Conservation (phyloP, 2,113 vertebrate species). For the Penelope pileata region DNA sequence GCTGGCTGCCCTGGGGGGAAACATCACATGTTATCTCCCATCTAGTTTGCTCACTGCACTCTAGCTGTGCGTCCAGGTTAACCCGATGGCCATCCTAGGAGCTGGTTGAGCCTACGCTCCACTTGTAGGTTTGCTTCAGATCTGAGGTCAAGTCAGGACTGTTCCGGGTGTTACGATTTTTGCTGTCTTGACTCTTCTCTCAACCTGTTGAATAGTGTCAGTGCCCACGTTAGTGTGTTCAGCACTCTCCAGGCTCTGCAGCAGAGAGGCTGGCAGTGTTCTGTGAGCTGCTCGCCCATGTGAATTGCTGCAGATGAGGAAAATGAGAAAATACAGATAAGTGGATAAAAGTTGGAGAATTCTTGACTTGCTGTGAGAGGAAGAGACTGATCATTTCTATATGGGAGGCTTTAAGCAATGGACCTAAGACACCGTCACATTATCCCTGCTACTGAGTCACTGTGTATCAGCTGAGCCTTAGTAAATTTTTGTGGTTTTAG, state of each 20-base stretch:
- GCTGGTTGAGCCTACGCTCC: fast-evolving
- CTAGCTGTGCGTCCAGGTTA: neutral
- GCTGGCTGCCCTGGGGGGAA: neutral
- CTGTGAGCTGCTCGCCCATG: no score
- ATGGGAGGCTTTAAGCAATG: neutral
- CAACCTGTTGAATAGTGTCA: neutral
- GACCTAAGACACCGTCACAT: neutral
- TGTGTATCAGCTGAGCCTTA: neutral
- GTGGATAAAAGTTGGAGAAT: neutral
- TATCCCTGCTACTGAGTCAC: neutral
- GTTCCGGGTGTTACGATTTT: neutral
- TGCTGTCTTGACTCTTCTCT: neutral
- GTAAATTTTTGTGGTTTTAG: neutral
- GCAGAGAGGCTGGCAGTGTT: neutral
- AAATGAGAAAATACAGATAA: neutral
- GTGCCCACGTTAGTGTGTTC: neutral
- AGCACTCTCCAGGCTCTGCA: neutral
- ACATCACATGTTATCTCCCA: neutral
- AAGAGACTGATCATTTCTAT: neutral
- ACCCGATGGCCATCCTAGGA: neutral
- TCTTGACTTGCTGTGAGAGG: neutral
- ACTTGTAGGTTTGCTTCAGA: neutral
- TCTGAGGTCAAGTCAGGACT: neutral
- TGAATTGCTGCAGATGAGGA: neutral
- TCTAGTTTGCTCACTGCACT: neutral